Evolutionary conservation across 2,888 invertebrate genomes (phyloP), one percentile per base, ranked within the genome.

Genomic region (Tachystola acroxantha): DNA sequence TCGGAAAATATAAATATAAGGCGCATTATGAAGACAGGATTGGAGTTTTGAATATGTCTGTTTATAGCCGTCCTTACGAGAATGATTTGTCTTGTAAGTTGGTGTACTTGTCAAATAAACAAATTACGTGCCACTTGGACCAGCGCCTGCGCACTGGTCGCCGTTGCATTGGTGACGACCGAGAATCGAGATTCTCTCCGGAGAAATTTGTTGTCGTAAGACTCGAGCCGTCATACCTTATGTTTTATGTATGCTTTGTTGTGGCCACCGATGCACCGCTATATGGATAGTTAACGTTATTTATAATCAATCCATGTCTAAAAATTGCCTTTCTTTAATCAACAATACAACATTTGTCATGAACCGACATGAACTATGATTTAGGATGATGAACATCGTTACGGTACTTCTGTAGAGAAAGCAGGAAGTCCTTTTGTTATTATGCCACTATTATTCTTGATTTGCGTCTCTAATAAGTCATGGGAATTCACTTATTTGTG

Each of bases 191-290:
- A 77, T 75, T 77, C 69, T 76, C 69, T 57, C 48, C 36, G 65
- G 80, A 72, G 84, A 84, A 84, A 84, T 76, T 77, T 61, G 61
- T 52, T 55, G 64, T 50, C 46, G 60, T 61, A 53, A 59, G 55
- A 50, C 50, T 50, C 51, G 54, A 60, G 51, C 50, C 44, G 46
- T 45, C 45, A 43, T 45, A 41, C 54, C 60, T 62, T 59, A 77
- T 80, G 72, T 77, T 74, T 74, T 74, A 79, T 76, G 68, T 71
- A 77, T 75, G 59, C 50, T 58, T 64, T 62, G 63, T 61, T 50
- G 26, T 27, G 5, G 38, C 22, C 25, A 36, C 12, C 42, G 31
- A 27, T 30, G 34, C 36, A 36, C 32, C 40, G 39, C 26, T 34
- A 16, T 10, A 6, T 2, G 14, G 14, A 16, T 30, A 30, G 30